Evolutionary conservation across 2,113 vertebrate genomes (phyloP).

Genomic region (Thunnus maccoyii): DNA sequence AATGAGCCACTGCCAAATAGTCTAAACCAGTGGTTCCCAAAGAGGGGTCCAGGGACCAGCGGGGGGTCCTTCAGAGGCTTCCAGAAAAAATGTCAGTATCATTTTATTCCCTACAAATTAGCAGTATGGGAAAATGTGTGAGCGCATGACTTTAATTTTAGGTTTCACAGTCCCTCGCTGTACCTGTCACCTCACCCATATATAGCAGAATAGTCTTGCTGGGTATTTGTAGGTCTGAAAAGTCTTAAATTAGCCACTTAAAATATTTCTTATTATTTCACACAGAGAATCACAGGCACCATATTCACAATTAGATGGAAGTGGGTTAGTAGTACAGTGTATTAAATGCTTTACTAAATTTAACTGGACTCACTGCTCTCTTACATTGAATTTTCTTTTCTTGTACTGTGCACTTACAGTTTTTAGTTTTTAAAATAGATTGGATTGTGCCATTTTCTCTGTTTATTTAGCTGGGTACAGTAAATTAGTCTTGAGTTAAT

Average conservation of each 20-base stretch:
- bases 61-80: constrained; percentile 33
- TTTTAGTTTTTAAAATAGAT: neutral
- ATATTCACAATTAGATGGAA: constrained; percentile 21
- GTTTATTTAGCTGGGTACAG: neutral
- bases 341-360: constrained; percentile 17
- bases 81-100: constrained; percentile 7
- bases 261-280: constrained; percentile 9
- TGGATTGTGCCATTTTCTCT: neutral
- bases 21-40: constrained; percentile 55
- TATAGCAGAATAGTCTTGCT: neutral
- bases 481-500: neutral
- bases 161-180: neutral
- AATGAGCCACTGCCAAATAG: constrained; percentile 43
- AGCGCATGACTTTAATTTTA: neutral
- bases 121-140: constrained; percentile 22
- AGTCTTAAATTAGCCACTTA: constrained; percentile 32
- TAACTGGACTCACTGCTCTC: constrained; percentile 13
- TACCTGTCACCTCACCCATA: neutral
- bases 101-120: neutral
- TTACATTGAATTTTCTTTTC: neutral
- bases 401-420: neutral
- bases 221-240: neutral
- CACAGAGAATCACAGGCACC: constrained; percentile 1
- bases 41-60: constrained; percentile 44
- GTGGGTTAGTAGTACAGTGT: constrained; percentile 21